phyloP scores from a whole-genome alignment of 2,888 invertebrate species.

The Eupithecia tripunctaria region DNA sequence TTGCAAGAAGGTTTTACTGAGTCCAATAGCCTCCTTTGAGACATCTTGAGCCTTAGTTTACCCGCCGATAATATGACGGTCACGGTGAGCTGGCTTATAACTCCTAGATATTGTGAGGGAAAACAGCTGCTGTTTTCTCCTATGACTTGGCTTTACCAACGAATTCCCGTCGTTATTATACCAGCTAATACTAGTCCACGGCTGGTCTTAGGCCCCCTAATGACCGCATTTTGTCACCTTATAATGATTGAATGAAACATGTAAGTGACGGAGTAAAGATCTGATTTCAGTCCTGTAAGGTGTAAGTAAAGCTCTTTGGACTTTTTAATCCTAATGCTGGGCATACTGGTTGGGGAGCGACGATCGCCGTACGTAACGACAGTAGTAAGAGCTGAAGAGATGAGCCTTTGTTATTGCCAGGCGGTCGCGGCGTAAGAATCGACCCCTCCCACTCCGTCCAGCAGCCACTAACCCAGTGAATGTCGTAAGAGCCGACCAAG shows the following conservation, averaged over 20 bases:
- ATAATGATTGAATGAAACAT: not conserved
- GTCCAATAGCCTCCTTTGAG: not conserved
- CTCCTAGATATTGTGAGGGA: not conserved
- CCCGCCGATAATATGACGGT: not conserved
- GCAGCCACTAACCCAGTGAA: too few species aligned
- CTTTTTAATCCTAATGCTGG: not conserved
- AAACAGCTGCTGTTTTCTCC: too few species aligned
- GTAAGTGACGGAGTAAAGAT: not conserved
- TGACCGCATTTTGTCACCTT: not conserved
- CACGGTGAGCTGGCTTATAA: not conserved
- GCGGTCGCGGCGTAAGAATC: too few species aligned
- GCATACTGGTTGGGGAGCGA: not conserved
- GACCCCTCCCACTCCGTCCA: too few species aligned
- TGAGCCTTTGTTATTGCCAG: too few species aligned
- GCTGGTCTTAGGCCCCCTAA: not conserved
- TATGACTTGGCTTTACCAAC: not conserved
- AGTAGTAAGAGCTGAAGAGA: too few species aligned
- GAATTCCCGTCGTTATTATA: not conserved
- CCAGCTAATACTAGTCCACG: not conserved
- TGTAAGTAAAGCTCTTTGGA: not conserved
- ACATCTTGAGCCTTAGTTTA: not conserved
- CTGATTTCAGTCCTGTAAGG: not conserved
- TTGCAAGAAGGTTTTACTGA: slow-evolving; percentile 3
- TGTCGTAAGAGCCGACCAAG: too few species aligned
- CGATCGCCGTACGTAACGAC: not conserved